Conservation (phyloP, 2,113 vertebrate species). For the Otus sunia region DNA sequence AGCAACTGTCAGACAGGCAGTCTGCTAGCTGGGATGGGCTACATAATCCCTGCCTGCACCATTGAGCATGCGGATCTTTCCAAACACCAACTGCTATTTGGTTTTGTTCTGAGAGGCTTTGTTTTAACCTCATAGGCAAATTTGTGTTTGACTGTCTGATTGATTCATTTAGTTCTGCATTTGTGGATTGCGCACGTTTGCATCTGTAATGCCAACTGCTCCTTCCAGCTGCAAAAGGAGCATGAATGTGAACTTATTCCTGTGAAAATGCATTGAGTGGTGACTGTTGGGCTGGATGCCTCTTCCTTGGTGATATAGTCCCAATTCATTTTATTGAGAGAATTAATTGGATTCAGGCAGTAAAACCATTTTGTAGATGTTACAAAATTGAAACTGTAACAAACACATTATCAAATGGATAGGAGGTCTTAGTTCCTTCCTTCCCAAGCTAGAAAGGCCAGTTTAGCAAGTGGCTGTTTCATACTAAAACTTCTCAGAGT, state of each 20-base stretch:
- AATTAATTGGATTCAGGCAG: neutral
- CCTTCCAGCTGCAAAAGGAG: neutral
- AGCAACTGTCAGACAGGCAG: neutral
- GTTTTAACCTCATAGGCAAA: neutral
- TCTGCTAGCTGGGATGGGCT: neutral
- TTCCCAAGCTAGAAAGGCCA: neutral
- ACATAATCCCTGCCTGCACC: neutral
- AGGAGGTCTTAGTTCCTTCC: neutral
- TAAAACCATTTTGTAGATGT: neutral
- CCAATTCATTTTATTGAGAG: neutral
- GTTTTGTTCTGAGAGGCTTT: neutral
- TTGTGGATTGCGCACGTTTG: neutral
- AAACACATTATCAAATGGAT: neutral
- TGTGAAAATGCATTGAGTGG: neutral
- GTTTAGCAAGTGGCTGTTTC: neutral
- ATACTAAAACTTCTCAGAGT: accelerated
- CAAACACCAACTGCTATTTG: neutral
- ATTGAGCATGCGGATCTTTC: neutral
- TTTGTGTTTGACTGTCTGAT: neutral
- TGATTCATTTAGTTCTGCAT: neutral
- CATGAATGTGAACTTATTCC: neutral
- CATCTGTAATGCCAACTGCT: neutral
- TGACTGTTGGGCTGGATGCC: neutral
- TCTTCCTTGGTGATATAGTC: neutral
- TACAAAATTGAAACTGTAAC: neutral